Conservation (phyloP, 2,888 invertebrate species). For the Tetranychus piercei region DNA sequence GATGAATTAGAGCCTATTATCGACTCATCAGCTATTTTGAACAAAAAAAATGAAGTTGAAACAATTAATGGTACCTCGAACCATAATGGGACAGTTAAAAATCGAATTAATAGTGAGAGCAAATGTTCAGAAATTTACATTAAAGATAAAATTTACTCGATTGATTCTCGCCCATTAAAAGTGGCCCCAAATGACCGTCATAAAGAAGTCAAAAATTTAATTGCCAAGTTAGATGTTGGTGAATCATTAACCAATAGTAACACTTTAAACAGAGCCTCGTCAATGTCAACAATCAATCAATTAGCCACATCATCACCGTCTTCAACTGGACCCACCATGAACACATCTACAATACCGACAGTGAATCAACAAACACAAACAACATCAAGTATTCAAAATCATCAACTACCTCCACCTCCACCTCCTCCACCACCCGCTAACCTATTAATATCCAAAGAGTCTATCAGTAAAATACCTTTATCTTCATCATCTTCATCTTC, state of each 20-base stretch:
- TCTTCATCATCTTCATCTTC: neutral
- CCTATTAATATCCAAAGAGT: neutral
- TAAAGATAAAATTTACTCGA: neutral
- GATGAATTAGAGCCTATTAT: slow-evolving; percentile 19
- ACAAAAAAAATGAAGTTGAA: neutral
- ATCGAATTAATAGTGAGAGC: neutral
- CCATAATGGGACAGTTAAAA: neutral
- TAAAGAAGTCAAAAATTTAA: neutral
- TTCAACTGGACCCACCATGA: neutral
- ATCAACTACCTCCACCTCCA: slow-evolving; percentile 1
- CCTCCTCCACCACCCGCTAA: neutral
- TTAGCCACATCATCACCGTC: neutral
- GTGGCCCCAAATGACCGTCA: neutral
- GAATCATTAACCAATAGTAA: neutral
- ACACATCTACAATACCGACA: neutral
- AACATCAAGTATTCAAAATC: neutral
- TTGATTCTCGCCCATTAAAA: neutral
- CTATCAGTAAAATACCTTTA: neutral
- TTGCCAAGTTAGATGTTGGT: neutral
- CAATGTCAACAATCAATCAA: neutral
- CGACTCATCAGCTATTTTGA: slow-evolving; percentile 4
- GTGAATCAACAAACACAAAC: neutral
- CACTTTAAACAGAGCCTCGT: neutral
- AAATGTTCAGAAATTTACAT: neutral
- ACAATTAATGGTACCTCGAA: neutral